Percentiles rank a stretch among this genome's conserved stretches.
These are phyloP conservation scores for Monochamus alternatus DNA, from an alignment of 2,888 invertebrate genomes.

Conservation along the genomic window DNA sequence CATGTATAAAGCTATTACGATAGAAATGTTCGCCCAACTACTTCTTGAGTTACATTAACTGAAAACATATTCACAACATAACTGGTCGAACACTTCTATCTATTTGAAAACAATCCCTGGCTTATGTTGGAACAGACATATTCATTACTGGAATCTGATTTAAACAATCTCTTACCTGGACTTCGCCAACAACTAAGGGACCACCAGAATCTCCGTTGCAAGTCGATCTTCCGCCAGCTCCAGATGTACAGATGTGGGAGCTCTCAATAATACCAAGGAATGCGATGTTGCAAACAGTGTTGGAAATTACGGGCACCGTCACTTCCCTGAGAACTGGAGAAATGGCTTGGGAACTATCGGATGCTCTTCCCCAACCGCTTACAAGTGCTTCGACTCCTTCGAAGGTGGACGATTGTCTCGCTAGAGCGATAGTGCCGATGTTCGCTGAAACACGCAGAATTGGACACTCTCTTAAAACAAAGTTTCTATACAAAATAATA, in stretches of 20 bases:
- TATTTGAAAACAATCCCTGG: too few species aligned
- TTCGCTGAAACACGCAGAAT: too few species aligned
- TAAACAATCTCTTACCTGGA: not conserved
- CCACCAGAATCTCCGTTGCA: constrained; percentile 72
- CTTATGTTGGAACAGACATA: too few species aligned
- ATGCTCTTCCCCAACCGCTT: constrained; percentile 72
- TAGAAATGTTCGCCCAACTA: too few species aligned
- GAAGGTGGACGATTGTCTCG: constrained; percentile 59
- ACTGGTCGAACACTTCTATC: too few species aligned
- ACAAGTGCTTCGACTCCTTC: constrained; percentile 67
- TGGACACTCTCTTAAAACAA: too few species aligned
- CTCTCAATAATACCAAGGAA: not conserved
- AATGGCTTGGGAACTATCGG: constrained; percentile 65
- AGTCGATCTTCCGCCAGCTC: constrained; percentile 68
- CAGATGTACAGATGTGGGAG: constrained; percentile 70
- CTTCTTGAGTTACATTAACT: too few species aligned
- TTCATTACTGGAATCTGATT: not conserved
- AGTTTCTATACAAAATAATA: too few species aligned
- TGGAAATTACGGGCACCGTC: constrained; percentile 69
- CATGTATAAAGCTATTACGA: too few species aligned
- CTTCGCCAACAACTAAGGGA: constrained; percentile 44
- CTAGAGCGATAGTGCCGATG: too few species aligned
- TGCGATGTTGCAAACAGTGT: constrained; percentile 69
- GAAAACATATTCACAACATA: too few species aligned
- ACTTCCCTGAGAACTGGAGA: constrained; percentile 70